Conservation (phyloP, 2,888 invertebrate genomes). For the Parasteatoda lunata region DNA sequence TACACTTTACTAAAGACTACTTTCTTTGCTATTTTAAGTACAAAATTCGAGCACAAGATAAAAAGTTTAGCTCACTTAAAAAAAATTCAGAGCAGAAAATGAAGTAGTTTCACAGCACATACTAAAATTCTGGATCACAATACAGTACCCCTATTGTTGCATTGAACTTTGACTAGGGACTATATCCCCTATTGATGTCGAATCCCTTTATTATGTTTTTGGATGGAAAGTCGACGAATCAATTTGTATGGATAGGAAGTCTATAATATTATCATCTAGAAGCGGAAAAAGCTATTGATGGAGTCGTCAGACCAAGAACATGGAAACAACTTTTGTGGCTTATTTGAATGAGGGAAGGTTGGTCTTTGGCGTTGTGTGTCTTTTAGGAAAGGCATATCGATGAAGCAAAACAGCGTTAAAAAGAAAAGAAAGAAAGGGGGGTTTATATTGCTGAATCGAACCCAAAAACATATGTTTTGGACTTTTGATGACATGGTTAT, state of each 20-base stretch:
- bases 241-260: constrained; percentile 43
- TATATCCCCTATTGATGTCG: neutral
- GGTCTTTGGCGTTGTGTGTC: constrained; percentile 3
- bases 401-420: neutral
- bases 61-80: too few species aligned
- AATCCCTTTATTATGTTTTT: neutral
- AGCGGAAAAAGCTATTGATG: neutral
- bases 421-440: neutral
- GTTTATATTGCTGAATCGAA: constrained; percentile 10
- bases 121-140: constrained; percentile 8
- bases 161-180: neutral
- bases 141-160: neutral
- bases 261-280: constrained; percentile 57
- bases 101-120: neutral
- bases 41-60: too few species aligned
- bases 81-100: neutral
- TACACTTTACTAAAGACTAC: too few species aligned
- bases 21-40: too few species aligned
- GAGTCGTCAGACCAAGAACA: constrained; percentile 10
- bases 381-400: constrained; percentile 8
- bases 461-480: constrained; percentile 46
- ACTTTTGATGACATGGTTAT: constrained; percentile 15
- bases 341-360: constrained; percentile 14
- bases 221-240: constrained; percentile 25
- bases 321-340: constrained; percentile 17